These are phyloP conservation scores for Shinisaurus crocodilurus DNA, from an alignment of 2,113 vertebrate genomes.

Conservation along the genomic window DNA sequence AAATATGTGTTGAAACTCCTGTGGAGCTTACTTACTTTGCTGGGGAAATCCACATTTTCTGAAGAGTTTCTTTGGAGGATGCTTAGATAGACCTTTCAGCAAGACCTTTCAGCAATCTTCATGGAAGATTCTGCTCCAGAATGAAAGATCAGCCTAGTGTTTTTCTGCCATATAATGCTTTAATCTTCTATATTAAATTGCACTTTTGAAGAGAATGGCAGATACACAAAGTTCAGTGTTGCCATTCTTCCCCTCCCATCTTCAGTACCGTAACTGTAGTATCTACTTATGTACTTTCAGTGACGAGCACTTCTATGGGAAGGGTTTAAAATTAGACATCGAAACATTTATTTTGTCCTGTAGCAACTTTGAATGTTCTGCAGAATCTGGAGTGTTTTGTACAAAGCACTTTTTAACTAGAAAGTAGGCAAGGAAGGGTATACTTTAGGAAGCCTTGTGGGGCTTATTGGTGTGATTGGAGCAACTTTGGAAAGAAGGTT, in stretches of 20 bases:
- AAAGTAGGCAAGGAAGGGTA: background rate
- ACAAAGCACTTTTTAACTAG: background rate
- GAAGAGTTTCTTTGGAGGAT: background rate
- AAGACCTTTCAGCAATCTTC: background rate
- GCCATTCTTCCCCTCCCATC: background rate
- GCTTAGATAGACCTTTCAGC: background rate
- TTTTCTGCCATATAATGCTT: background rate
- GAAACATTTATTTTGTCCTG: background rate
- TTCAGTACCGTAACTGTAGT: background rate
- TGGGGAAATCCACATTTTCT: background rate
- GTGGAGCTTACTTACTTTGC: background rate
- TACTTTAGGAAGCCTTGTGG: background rate
- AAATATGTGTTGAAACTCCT: too few relatives aligned
- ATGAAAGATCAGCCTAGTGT: background rate
- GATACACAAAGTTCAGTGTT: background rate
- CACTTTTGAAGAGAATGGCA: background rate
- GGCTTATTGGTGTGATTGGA: background rate
- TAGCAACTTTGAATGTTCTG: background rate
- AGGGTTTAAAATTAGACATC: background rate
- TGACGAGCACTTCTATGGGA: background rate
- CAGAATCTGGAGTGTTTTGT: background rate
- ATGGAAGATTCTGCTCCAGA: background rate
- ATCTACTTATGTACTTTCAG: background rate
- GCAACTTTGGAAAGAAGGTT: background rate
- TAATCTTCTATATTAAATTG: conserved; percentile 2